Conservation (phyloP, 2,888 invertebrate species). For the Epirrita christyi region DNA sequence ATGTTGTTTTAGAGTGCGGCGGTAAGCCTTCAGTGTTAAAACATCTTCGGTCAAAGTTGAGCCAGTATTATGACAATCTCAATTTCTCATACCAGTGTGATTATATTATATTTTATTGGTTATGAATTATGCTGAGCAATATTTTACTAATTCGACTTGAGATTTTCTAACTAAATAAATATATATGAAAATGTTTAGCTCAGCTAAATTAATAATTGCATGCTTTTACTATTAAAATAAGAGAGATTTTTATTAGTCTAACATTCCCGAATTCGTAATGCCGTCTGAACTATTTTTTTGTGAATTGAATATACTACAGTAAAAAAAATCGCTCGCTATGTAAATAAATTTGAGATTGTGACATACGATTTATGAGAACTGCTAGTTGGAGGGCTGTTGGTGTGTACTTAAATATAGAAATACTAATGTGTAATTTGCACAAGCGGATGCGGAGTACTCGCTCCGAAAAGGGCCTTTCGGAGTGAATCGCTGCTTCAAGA, state of each 20-base stretch:
- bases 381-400: slow-evolving; percentile 61
- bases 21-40: not conserved
- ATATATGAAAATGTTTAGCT: not conserved
- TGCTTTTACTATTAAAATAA: slow-evolving; percentile 31
- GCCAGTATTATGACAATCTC: slow-evolving; percentile 54
- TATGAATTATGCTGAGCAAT: not conserved
- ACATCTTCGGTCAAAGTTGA: slow-evolving; percentile 34
- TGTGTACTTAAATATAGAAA: slow-evolving; percentile 71
- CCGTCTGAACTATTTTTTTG: slow-evolving; percentile 35
- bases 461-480: not conserved
- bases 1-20: too few species aligned
- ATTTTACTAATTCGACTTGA: not conserved
- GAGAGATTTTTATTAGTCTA: slow-evolving; percentile 36
- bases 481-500: not conserved
- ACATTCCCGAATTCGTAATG: slow-evolving; percentile 44
- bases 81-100: slow-evolving; percentile 40
- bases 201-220: not conserved
- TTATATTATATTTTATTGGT: slow-evolving; percentile 7
- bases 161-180: not conserved
- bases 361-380: slow-evolving; percentile 44
- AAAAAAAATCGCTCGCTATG: slow-evolving; percentile 45
- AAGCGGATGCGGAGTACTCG: not conserved
- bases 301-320: slow-evolving; percentile 42
- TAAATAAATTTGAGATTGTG: slow-evolving; percentile 56
- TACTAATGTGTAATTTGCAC: slow-evolving; percentile 37